Conservation (phyloP, 1,140 invertebrate genomes). For the Manduca sexta region DNA sequence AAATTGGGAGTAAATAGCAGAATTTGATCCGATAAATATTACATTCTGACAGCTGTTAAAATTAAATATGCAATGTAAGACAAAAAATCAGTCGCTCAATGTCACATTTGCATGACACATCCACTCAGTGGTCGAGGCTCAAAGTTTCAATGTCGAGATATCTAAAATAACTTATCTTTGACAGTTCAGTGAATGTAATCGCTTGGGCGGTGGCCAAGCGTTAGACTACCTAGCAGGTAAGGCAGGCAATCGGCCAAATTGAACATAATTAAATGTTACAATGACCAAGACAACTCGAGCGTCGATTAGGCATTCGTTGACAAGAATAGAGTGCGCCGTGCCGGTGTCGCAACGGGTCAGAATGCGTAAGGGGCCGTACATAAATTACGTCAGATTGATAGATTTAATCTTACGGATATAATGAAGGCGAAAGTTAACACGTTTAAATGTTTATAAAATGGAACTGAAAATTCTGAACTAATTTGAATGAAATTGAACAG, state of each 20-base stretch:
- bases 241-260: conserved; percentile 64
- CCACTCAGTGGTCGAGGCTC: conserved; percentile 21
- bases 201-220: conserved; percentile 50
- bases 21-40: background rate
- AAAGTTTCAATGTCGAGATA: conserved; percentile 61
- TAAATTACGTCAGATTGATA: too few species aligned
- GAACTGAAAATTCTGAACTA: too few species aligned
- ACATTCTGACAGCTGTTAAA: background rate
- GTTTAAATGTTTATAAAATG: too few species aligned
- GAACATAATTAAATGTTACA: conserved; percentile 69
- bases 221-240: conserved; percentile 66
- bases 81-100: conserved; percentile 7
- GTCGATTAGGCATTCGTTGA: conserved; percentile 37
- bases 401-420: too few species aligned
- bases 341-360: too few species aligned
- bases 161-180: conserved; percentile 73
- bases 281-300: conserved; percentile 57
- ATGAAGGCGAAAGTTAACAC: too few species aligned
- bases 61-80: background rate
- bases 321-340: conserved; percentile 41
- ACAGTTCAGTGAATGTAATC: conserved; percentile 70
- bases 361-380: too few species aligned
- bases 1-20: too few species aligned
- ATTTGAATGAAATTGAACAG: too few species aligned
- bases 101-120: conserved; percentile 33